A percentile compares a stretch with the other conserved stretches of the same genome.
phyloP scores from a whole-genome alignment of 2,888 invertebrate species.

The Sinotaia quadrata region DNA sequence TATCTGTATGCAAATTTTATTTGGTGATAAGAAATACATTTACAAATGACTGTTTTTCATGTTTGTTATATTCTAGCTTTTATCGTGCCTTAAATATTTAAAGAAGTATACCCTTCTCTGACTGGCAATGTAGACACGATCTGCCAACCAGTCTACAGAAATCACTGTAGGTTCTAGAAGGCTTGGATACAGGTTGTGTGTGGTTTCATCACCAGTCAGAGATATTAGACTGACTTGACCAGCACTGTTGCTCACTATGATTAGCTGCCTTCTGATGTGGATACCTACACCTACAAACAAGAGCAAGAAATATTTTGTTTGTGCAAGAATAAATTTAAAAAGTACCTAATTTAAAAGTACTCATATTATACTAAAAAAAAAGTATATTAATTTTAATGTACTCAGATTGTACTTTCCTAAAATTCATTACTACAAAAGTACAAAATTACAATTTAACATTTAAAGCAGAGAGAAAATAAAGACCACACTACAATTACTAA shows the following conservation, averaged over 20 bases:
- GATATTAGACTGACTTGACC: slow-evolving; percentile 78
- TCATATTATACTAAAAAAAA: too few species aligned
- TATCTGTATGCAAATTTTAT: too few species aligned
- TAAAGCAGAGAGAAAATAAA: too few species aligned
- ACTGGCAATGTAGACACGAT: slow-evolving; percentile 86
- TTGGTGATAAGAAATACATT: not conserved
- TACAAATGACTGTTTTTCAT: not conserved
- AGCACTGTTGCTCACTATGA: slow-evolving; percentile 84
- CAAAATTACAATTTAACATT: too few species aligned
- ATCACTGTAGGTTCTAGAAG: slow-evolving; percentile 63
- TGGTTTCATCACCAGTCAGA: slow-evolving; percentile 38
- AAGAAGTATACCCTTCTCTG: slow-evolving; percentile 74
- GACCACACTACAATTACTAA: too few species aligned
- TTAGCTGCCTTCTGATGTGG: slow-evolving; percentile 79
- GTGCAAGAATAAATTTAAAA: too few species aligned
- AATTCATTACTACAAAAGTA: too few species aligned
- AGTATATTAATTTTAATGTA: too few species aligned
- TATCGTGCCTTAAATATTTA: not conserved
- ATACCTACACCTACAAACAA: slow-evolving; percentile 82
- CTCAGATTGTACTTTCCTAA: too few species aligned
- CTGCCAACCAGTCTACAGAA: slow-evolving; percentile 91
- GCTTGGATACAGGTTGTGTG: slow-evolving; percentile 58
- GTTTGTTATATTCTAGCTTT: not conserved
- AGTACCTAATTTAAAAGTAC: too few species aligned
- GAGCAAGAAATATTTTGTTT: too few species aligned